Conservation (phyloP, 2,888 invertebrate species). For the Koerneria pararmatus region DNA sequence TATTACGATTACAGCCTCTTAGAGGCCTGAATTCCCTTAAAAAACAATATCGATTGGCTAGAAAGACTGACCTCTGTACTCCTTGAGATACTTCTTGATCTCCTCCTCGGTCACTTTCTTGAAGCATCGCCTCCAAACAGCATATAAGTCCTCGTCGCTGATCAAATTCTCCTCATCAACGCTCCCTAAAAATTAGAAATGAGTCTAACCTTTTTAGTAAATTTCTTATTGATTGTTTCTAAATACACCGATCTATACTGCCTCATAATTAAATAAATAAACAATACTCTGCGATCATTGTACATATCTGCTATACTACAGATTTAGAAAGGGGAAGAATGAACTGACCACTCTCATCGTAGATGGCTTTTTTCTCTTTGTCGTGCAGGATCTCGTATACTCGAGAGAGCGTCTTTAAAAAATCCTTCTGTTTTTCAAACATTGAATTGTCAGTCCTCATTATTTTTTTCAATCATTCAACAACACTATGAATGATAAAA, state of each 20-base stretch:
- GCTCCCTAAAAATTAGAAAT: no score
- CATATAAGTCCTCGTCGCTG: slow-evolving; percentile 61
- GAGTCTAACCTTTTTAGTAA: no score
- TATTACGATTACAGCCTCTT: neutral
- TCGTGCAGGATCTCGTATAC: slow-evolving; percentile 83
- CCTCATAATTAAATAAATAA: slow-evolving; percentile 18
- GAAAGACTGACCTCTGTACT: slow-evolving; percentile 72
- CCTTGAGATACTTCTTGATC: slow-evolving; percentile 79
- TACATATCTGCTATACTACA: slow-evolving; percentile 4
- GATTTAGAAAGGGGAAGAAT: neutral
- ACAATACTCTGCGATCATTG: neutral
- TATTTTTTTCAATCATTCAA: slow-evolving; percentile 81
- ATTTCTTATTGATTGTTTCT: no score
- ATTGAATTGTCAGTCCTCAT: neutral
- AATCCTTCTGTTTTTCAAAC: neutral
- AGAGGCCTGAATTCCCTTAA: no score
- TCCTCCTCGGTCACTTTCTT: slow-evolving; percentile 81
- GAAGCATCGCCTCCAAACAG: slow-evolving; percentile 82
- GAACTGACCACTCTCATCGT: slow-evolving; percentile 79
- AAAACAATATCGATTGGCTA: neutral
- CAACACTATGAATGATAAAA: neutral
- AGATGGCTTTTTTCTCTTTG: slow-evolving; percentile 75
- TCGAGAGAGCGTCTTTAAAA: slow-evolving; percentile 70
- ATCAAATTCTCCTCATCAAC: no score
- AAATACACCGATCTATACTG: slow-evolving; percentile 74